Evolutionary conservation across 2,888 invertebrate genomes (phyloP).

Genomic region (Pollenia amentaria): DNA sequence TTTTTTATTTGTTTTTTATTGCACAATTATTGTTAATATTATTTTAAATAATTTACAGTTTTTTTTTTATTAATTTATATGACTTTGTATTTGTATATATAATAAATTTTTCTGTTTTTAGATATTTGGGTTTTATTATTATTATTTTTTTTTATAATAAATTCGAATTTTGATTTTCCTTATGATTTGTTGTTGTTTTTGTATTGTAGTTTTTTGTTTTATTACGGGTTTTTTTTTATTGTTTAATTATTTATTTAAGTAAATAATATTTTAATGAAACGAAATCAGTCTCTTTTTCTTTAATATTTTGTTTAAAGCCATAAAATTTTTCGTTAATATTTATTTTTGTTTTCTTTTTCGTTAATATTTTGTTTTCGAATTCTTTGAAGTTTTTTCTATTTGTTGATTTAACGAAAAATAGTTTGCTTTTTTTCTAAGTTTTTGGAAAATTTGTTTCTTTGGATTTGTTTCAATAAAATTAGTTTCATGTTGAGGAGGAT

Average conservation of each 20-base stretch:
- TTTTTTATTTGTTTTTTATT: constrained; percentile 63
- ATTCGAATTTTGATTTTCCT: constrained; percentile 83
- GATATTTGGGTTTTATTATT: constrained; percentile 36
- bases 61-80: constrained; percentile 45
- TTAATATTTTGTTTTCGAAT: constrained; percentile 47
- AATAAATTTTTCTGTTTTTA: constrained; percentile 31
- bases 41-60: constrained; percentile 11
- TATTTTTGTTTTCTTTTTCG: constrained; percentile 63
- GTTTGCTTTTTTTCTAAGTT: constrained; percentile 74
- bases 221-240: constrained; percentile 59
- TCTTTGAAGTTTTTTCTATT: constrained; percentile 69
- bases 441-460: constrained; percentile 79
- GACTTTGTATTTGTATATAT: constrained; percentile 46
- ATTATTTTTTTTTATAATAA: constrained; percentile 77
- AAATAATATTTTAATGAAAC: constrained; percentile 80
- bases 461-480: constrained; percentile 82
- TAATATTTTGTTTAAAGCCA: constrained; percentile 68
- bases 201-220: constrained; percentile 38
- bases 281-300: constrained; percentile 83
- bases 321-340: constrained; percentile 72
- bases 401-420: constrained; percentile 69
- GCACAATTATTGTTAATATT: constrained; percentile 61
- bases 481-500: constrained; percentile 53
- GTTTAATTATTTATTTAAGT: constrained; percentile 58
- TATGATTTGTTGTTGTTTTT: constrained; percentile 71